A percentile compares a stretch with the other conserved stretches of the same genome.
Conservation (phyloP, 2,113 vertebrate genomes). For the Notothenia coriiceps region DNA sequence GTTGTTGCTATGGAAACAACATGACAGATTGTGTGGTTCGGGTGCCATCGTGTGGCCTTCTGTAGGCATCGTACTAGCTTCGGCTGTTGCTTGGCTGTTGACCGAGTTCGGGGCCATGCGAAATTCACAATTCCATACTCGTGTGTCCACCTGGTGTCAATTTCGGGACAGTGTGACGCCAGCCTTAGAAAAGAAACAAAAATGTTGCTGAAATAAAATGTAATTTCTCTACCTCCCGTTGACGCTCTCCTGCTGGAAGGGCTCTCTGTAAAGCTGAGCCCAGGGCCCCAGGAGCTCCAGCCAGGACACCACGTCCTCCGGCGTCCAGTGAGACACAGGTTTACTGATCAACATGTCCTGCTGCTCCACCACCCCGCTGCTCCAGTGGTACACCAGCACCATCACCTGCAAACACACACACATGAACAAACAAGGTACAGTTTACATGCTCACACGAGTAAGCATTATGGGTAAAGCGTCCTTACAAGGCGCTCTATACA, state of each 20-base stretch:
- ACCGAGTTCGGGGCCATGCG: no score
- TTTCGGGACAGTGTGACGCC: no score
- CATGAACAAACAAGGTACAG: background rate
- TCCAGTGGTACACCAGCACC: slow-evolving; percentile 93
- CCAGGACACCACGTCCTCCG: slow-evolving; percentile 92
- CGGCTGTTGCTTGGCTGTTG: no score
- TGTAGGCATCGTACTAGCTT: no score
- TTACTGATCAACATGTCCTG: slow-evolving; percentile 89
- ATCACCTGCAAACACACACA: slow-evolving; percentile 84
- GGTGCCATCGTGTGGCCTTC: no score
- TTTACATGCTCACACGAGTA: background rate
- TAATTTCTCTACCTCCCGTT: slow-evolving; percentile 89
- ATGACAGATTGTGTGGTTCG: no score
- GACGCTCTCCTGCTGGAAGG: slow-evolving; percentile 89
- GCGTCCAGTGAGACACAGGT: slow-evolving; percentile 89
- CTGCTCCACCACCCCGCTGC: slow-evolving; percentile 87
- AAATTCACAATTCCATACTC: no score
- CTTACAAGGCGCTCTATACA: no score
- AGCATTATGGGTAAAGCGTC: background rate
- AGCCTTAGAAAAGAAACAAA: background rate
- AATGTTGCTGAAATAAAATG: background rate
- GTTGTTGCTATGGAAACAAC: no score
- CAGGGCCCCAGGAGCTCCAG: slow-evolving; percentile 92
- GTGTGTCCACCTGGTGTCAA: no score
- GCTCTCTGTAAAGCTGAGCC: slow-evolving; percentile 90